Conservation (phyloP, 2,888 invertebrate genomes). For the Oscheius sp. region DNA sequence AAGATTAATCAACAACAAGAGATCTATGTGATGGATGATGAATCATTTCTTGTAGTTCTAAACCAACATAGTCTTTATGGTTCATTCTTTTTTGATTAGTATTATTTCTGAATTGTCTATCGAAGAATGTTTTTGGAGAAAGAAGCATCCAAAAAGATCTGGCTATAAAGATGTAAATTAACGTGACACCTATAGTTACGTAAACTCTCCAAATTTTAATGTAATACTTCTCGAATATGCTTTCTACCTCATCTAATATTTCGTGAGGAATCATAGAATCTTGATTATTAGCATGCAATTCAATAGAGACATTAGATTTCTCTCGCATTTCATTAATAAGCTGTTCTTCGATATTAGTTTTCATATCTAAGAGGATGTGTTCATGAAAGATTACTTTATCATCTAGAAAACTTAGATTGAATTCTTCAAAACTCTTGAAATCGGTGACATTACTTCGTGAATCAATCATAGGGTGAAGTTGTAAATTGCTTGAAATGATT, state of each 20-base stretch:
- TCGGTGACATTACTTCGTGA: slow-evolving; percentile 32
- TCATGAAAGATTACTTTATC: too few species aligned
- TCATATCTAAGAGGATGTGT: too few species aligned
- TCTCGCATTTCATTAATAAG: too few species aligned
- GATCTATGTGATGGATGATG: neutral
- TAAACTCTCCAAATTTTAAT: slow-evolving; percentile 23
- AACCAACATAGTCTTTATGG: neutral
- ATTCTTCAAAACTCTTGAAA: slow-evolving; percentile 33
- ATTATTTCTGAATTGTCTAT: too few species aligned
- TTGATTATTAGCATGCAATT: too few species aligned
- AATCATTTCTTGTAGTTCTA: neutral
- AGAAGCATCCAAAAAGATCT: slow-evolving; percentile 27
- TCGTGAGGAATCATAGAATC: too few species aligned
- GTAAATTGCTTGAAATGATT: slow-evolving; percentile 29
- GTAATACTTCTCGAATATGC: too few species aligned
- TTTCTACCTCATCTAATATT: too few species aligned
- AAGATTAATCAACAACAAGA: slow-evolving; percentile 12
- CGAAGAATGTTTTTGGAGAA: slow-evolving; percentile 24
- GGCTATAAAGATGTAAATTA: slow-evolving; percentile 15
- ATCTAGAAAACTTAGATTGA: too few species aligned
- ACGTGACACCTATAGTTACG: slow-evolving; percentile 12
- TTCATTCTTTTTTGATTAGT: neutral
- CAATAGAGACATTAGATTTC: slow-evolving; percentile 39
- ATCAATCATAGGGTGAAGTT: slow-evolving; percentile 24
- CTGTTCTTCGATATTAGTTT: too few species aligned